Evolutionary conservation across 2,797 vertebrate species (phyloP), one percentile per base, ranked within the genome.

Genomic region (Bovichtus diacanthus): DNA sequence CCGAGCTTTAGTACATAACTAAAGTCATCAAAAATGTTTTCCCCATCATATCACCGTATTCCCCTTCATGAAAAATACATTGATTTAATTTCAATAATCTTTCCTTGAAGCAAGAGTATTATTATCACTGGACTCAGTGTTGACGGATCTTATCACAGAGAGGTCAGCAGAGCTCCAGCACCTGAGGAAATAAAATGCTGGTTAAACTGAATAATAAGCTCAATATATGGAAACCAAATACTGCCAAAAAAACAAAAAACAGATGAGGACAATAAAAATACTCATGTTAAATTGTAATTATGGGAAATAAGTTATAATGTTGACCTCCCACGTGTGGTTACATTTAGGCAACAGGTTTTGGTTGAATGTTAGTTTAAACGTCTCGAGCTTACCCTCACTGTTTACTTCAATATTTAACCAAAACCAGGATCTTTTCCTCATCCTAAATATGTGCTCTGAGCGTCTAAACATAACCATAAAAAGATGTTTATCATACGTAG

Each of bases 11-110:
- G 61, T 16, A 23, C 19, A 25, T 11, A 47, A 51, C 31, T 51
- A 49, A 60, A 76, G 31, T 65, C 58, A 53, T 82, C 27, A 60
- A 46, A n/a, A 4, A 50, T 29, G 6, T 70, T 64, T 63, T 38
- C 67, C 53, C 2, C 27, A 47, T 80, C 43, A 15, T 34, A 63
- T 81, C 76, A 76, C 50, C 18, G 41, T 70, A 23, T 49, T 49
- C 43, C 16, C 27, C 16, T 25, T 67, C 27, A 44, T n/a, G 12
- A 13, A 53, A 64, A 73, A 76, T 19, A 47, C 18, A 64, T 5
- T 0, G 27, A 56, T 27, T 49, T 64, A 11, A 19, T 62, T 63
- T 63, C 9, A 23, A 31, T 49, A 39, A 63, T 41, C 18, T 70
- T 53, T 34, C 3, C 43, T 36, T 19, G 21, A 66, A 67, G 51